Percentiles rank a stretch among this genome's conserved stretches.
These are phyloP conservation scores for Eulemur rubriventer DNA, from an alignment of 2,797 vertebrate species.

Conservation along the genomic window DNA sequence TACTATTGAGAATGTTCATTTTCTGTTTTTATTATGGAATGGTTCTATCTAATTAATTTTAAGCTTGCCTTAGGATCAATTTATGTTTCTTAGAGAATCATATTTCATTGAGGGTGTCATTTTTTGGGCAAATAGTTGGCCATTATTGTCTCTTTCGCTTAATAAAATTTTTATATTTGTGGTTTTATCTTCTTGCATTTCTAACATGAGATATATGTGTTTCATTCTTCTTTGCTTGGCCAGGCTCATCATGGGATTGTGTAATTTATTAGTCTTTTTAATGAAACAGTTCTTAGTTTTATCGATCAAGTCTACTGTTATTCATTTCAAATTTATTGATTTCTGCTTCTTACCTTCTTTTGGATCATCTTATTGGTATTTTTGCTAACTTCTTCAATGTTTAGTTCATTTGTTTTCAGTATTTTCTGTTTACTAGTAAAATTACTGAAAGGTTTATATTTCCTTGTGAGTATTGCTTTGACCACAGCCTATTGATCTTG, in stretches of 20 bases:
- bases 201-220: not conserved
- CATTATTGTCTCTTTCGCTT: not conserved
- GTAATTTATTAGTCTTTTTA: slow-evolving; percentile 52
- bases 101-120: not conserved
- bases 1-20: slow-evolving; percentile 43
- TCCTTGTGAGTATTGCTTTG: not conserved
- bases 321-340: slow-evolving; percentile 58
- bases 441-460: not conserved
- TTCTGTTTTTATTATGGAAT: not conserved
- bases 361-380: not conserved
- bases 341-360: slow-evolving; percentile 33
- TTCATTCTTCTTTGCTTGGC: slow-evolving; percentile 13
- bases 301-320: slow-evolving; percentile 32
- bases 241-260: not conserved
- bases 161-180: slow-evolving; percentile 32
- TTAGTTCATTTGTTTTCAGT: not conserved
- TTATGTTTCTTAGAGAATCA: not conserved
- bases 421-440: not conserved
- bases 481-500: not conserved
- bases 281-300: slow-evolving; percentile 58
- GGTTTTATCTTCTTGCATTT: not conserved
- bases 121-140: not conserved
- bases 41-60: not conserved
- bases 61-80: not conserved
- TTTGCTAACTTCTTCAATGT: slow-evolving; percentile 14